Evolutionary conservation across 2,888 invertebrate species (phyloP), one percentile per base, ranked within the genome.

Genomic region (Halictus ligatus): DNA sequence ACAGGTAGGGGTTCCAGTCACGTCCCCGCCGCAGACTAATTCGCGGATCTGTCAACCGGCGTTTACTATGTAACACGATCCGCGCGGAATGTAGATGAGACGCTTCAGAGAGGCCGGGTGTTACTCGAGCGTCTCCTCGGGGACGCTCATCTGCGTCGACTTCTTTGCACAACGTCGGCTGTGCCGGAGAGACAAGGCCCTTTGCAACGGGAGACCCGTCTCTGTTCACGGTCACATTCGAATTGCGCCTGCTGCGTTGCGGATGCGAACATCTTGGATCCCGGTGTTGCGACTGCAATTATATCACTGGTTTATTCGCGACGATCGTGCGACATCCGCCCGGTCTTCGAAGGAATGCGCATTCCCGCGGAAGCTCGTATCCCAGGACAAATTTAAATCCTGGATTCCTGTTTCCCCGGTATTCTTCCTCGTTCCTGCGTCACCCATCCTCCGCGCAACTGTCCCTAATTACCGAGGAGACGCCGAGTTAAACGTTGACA

Each of bases 1-100:
- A 15, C 29, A 35, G 29, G 35, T 15, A 5, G 35, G 35, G 64
- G 54, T 46, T 29, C 35, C 35, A 83, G 87, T 88, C 88, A 88
- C 88, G 88, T 88, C 43, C 48, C 29, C n/a, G 54, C 40, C 71
- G 82, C 75, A 82, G 84, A 80, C 88, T 87, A 88, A 88, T 87
- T 87, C 84, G 82, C 84, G 84, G 50, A 81, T 83, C 87, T 87
- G 87, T 87, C 87, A 87, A 87, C 84, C 25, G 82, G 69, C 88
- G 82, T 88, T 87, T 88, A 87, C 88, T 84, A 74, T 82, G 80
- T 81, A 84, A 84, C 82, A 79, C 84, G 87, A 88, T 87, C 82
- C 87, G 69, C 75, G 69, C 29, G 80, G 87, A 84, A 88, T 88
- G 82, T 67, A 88, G 74, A 88, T 88, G 84, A 88, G 78, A 64